Evolutionary conservation across 2,888 invertebrate genomes (phyloP).

Genomic region (Therioaphis trifolii): DNA sequence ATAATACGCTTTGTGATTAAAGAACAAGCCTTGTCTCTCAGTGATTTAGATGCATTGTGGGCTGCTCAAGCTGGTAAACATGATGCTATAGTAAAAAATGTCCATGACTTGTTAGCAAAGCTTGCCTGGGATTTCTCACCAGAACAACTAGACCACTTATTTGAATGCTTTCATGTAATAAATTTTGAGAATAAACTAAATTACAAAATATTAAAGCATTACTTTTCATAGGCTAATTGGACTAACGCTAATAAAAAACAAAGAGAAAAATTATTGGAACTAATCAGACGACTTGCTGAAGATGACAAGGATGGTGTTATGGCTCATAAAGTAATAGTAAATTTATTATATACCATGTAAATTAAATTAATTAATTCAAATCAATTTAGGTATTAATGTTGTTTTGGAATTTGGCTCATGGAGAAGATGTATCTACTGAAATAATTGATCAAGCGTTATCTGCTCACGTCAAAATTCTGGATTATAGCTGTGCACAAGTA

Average conservation of each 20-base stretch:
- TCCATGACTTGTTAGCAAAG: conserved; percentile 95
- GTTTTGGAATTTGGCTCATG: conserved; percentile 97
- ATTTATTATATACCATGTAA: not conserved
- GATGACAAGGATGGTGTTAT: conserved; percentile 99
- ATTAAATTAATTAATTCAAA: conserved; percentile 3
- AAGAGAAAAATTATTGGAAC: conserved; percentile 91
- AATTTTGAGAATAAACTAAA: not conserved
- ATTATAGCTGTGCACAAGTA: conserved; percentile 94
- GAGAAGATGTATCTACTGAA: conserved; percentile 95
- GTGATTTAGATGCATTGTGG: conserved; percentile 96
- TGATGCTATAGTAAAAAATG: conserved; percentile 97
- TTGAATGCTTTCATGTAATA: conserved; percentile 90
- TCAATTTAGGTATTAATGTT: conserved; percentile 80
- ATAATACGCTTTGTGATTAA: conserved; percentile 97
- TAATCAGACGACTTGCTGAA: conserved; percentile 93
- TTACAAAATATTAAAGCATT: not conserved
- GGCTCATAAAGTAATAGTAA: conserved; percentile 86
- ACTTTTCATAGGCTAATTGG: conserved; percentile 81
- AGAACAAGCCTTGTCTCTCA: conserved; percentile 85
- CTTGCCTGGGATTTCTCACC: conserved; percentile 98
- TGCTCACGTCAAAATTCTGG: conserved; percentile 96
- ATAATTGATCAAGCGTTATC: conserved; percentile 96
- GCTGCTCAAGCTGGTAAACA: conserved; percentile 97
- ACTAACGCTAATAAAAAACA: conserved; percentile 95
- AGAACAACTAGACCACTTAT: conserved; percentile 95